Base-by-base conservation (phyloP, 2,797 vertebrate genomes). In the Pipistrellus pipistrellus region DNA sequence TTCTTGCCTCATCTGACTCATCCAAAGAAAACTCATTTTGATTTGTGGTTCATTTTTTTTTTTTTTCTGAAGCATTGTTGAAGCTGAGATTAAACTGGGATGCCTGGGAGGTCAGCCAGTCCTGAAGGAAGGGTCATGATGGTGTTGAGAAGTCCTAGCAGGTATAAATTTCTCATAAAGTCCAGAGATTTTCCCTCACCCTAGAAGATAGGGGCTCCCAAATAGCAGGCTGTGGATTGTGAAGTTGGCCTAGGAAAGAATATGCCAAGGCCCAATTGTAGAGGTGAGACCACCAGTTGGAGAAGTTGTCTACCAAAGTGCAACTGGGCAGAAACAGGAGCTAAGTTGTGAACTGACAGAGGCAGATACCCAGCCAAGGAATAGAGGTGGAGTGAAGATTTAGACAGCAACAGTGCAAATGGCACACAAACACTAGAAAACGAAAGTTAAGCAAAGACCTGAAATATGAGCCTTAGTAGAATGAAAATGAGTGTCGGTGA, bases 51-150 rank as follows among this genome's bases (percentile, higher is more conserved):
- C 38, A 30, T 53, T 91, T 88, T 51, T 88, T 38, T 38, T 38
- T 38, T 38, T 51, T 32, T 95, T 64, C 84, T 84, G 57, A 90
- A 64, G 30, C 25, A 57, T 55, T 94, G 7, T 75, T 95, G 35
- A 89, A 95, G 78, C 46, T 32, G 51, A 73, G 53, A 30, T 80
- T 92, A 91, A 89, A 27, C 13, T 83, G n/a, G 25, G 69, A 55
- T 83, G 76, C 27, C 53, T 59, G 69, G 30, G 75, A 73, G 53
- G 75, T 14, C 46, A 85, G 25, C 48, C 32, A 88, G 27, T n/a
- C 8, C 57, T 44, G 46, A 88, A 35, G 71, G 51, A 27, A 76
- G 38, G 57, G 81, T 35, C 46, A 17, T 27, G 51, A 48, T 57
- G 18, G 18, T 57, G 30, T 53, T 53, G 30, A 55, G 17, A 55